A percentile compares a stretch with the other conserved stretches of the same genome.
Conservation (phyloP, 2,113 vertebrate species). For the Colaptes auratus region DNA sequence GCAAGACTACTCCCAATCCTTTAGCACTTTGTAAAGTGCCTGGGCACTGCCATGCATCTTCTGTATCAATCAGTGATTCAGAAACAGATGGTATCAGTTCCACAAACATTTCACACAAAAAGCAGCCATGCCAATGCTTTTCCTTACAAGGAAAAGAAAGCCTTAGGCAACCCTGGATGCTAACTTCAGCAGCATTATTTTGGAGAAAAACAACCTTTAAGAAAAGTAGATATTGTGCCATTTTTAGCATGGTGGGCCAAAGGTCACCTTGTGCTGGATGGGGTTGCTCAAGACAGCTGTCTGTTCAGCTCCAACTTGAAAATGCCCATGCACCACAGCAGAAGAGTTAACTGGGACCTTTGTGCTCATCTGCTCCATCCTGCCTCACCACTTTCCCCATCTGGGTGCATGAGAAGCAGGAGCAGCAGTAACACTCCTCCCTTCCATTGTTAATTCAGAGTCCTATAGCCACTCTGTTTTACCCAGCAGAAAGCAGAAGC, state of each 20-base stretch:
- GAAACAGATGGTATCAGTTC: constrained; percentile 48
- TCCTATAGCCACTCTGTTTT: not conserved
- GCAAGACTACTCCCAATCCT: not conserved
- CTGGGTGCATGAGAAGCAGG: not conserved
- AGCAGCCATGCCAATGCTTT: not conserved
- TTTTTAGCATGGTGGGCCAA: not conserved
- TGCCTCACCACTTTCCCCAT: not conserved
- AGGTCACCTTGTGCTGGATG: not conserved
- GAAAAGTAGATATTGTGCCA: not conserved
- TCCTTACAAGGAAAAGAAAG: not conserved
- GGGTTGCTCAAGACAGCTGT: not conserved
- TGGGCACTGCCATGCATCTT: not conserved
- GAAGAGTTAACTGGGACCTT: not conserved
- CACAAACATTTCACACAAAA: constrained; percentile 40
- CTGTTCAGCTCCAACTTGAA: not conserved
- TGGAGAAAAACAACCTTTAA: not conserved
- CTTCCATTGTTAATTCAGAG: not conserved
- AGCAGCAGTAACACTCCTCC: not conserved
- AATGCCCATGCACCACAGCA: not conserved
- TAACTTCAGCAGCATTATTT: constrained; percentile 1
- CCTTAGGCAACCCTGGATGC: not conserved
- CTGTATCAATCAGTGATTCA: constrained; percentile 33
- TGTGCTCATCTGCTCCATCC: not conserved
- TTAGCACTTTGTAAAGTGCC: constrained; percentile 6
- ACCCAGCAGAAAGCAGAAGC: not conserved